Percentiles rank a stretch among this genome's conserved stretches.
phyloP scores from a whole-genome alignment of 2,888 invertebrate genomes.

The Drosophila infuscata region DNA sequence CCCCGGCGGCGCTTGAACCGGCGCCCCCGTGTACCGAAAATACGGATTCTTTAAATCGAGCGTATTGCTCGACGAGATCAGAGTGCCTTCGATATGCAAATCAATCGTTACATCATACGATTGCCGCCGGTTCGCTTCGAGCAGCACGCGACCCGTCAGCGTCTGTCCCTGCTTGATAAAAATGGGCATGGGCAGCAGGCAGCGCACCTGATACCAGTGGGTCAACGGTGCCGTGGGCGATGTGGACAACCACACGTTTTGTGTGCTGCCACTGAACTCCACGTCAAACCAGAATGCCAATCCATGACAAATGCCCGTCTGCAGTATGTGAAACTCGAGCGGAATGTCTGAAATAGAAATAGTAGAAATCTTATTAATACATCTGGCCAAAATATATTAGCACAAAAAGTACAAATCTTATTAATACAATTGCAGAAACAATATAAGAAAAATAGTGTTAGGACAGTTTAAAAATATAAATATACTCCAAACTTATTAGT shows the following conservation, averaged over 20 bases:
- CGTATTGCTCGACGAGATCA: constrained; percentile 94
- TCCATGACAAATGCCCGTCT: constrained; percentile 98
- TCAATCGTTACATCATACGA: constrained; percentile 99
- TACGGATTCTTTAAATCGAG: constrained; percentile 99
- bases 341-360: constrained; percentile 90
- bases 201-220: constrained; percentile 99
- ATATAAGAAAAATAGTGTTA: not conserved
- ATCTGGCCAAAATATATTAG: not conserved
- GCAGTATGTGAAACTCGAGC: constrained; percentile 95
- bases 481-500: not conserved
- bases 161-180: constrained; percentile 97
- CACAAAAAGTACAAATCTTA: constrained; percentile 43
- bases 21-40: constrained; percentile 97
- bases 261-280: constrained; percentile 95
- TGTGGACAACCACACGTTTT: constrained; percentile 98
- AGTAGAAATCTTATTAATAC: not conserved
- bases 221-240: constrained; percentile 99
- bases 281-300: constrained; percentile 99
- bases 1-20: constrained; percentile 96
- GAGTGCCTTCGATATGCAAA: constrained; percentile 94
- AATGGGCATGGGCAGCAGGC: constrained; percentile 96
- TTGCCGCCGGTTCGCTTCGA: constrained; percentile 97
- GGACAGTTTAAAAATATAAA: too few species aligned
- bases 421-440: not conserved
- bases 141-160: constrained; percentile 93